Percentiles rank a stretch among this genome's conserved stretches.
These are phyloP conservation scores for Brienomyrus longianalis DNA, from an alignment of 2,113 vertebrate species.

Conservation along the genomic window DNA sequence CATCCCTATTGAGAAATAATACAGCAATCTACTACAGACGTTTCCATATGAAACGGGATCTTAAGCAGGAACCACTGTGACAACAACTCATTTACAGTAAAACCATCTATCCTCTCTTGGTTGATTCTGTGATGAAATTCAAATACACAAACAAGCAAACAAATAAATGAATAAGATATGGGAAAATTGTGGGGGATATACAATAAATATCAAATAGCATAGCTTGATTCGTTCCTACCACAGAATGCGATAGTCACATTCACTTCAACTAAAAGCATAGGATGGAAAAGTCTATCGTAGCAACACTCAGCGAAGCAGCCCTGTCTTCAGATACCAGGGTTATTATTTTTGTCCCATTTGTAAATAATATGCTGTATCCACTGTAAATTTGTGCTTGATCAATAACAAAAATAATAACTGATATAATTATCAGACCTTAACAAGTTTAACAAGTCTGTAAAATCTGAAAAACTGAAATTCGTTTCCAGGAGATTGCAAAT, in stretches of 20 bases:
- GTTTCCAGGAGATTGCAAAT: slow-evolving; percentile 34
- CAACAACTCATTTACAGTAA: background rate
- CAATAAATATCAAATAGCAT: background rate
- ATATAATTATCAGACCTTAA: slow-evolving; percentile 26
- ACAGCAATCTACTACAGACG: background rate
- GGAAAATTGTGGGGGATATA: background rate
- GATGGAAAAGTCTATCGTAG: background rate
- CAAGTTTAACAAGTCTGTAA: slow-evolving; percentile 24
- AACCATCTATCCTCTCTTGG: background rate
- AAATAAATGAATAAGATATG: background rate
- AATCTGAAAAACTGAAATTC: slow-evolving; percentile 22
- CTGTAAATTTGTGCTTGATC: slow-evolving; percentile 44
- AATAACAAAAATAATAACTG: slow-evolving; percentile 13
- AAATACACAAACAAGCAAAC: background rate
- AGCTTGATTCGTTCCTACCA: background rate
- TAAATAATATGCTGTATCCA: slow-evolving; percentile 48
- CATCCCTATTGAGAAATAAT: slow-evolving; percentile 3
- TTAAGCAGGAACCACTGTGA: background rate
- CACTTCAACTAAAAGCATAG: background rate
- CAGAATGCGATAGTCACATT: background rate
- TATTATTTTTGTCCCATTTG: slow-evolving; percentile 46
- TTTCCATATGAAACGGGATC: background rate
- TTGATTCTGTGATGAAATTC: background rate
- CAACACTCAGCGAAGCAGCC: background rate
- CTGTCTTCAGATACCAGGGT: slow-evolving; percentile 39